Evolutionary conservation across 2,888 invertebrate genomes (phyloP).

Genomic region (Nebria salina): DNA sequence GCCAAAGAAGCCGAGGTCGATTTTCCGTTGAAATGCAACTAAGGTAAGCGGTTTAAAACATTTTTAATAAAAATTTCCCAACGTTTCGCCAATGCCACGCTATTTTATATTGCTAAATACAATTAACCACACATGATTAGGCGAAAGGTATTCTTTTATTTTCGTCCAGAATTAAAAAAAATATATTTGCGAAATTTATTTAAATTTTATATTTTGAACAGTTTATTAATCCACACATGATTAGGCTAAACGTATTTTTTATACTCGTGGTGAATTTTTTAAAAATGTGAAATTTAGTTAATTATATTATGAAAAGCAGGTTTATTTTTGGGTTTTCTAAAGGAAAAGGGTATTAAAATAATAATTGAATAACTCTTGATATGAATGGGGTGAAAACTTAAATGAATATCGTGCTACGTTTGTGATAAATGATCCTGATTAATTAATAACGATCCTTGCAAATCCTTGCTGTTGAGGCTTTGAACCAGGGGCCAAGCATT

Average conservation of each 20-base stretch:
- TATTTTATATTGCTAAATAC: background rate
- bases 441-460: constrained; percentile 24
- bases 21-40: constrained; percentile 36
- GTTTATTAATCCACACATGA: background rate
- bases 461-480: background rate
- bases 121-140: background rate
- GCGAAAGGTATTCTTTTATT: too few relatives aligned
- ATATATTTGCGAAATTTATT: too few relatives aligned
- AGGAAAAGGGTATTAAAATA: background rate
- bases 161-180: too few relatives aligned
- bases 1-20: constrained; percentile 36
- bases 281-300: too few relatives aligned
- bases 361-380: background rate
- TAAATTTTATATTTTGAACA: too few relatives aligned
- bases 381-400: background rate
- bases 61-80: constrained; percentile 14
- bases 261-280: too few relatives aligned
- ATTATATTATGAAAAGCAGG: background rate
- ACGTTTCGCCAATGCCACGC: background rate
- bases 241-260: too few relatives aligned
- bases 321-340: background rate
- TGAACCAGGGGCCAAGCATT: background rate
- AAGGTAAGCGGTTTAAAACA: constrained; percentile 34
- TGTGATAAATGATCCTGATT: constrained; percentile 7
- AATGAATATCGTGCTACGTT: background rate